Base-by-base conservation (phyloP, 2,797 vertebrate genomes). In the Gila robusta region DNA sequence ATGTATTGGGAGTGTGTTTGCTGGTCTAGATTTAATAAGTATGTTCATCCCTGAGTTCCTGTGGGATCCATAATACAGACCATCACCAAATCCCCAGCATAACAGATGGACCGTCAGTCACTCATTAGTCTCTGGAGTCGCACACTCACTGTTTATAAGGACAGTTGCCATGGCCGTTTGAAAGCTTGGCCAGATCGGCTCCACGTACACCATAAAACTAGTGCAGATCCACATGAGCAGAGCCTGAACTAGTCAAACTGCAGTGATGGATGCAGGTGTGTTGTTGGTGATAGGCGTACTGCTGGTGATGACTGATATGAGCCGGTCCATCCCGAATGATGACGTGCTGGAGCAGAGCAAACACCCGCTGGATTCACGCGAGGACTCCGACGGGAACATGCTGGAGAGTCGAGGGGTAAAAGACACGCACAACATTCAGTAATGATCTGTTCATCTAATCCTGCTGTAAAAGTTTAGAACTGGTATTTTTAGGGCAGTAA, bases 251-350 rank as follows among this genome's bases (percentile, higher is more conserved):
- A 0, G 67, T 70, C 47, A 6, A 39, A 9, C 26, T n/a, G 39
- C 7, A 47, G 74, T 32, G 44, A 96, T 96, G 95, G 94, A 95
- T 87, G 90, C 93, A 32, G 88, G 92, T 44, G 86, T 90, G n/a
- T 91, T 88, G 87, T 88, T 92, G 86, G 81, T 96, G 64, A 90
- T 96, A 71, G 93, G 91, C 35, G 87, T 95, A 84, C 79, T 94
- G 7, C 59, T 95, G 92, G 91, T 91, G 23, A 81, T 93, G 92
- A 92, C 93, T 32, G 93, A 94, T 59, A 82, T 94, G 89, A 91
- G 91, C 72, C 93, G 89, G 21, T 90, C 93, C 86, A 89, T 95
- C 86, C 94, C 90, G 70, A 82, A 93, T 87, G 93, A 93, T 66
- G 89, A 90, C 0, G n/a, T 78, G 52, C 85, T 89, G 87, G 93